phyloP scores from a whole-genome alignment of 1,140 invertebrate species.

The Camponotus floridanus region DNA sequence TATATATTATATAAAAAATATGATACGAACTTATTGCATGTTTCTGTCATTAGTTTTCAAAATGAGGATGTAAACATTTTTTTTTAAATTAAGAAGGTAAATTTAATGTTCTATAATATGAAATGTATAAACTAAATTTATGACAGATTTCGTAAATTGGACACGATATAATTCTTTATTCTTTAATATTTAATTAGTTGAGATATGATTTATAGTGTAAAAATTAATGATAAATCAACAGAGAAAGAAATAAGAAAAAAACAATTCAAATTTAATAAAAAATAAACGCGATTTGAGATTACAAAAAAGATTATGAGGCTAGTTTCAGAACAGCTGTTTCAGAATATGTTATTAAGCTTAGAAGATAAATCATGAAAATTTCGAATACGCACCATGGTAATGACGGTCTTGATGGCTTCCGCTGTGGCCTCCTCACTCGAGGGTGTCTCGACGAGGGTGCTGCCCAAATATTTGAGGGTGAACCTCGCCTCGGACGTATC shows the following conservation, averaged over 20 bases:
- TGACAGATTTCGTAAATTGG: background rate
- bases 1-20: background rate
- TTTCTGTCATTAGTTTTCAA: background rate
- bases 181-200: background rate
- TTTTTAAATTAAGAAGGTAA: background rate
- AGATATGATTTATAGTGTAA: background rate
- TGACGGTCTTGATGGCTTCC: constrained; percentile 90
- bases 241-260: background rate
- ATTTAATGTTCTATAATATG: background rate
- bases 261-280: background rate
- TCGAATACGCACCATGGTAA: constrained; percentile 87
- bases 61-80: background rate
- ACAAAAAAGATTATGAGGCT: background rate
- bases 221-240: background rate
- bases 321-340: background rate
- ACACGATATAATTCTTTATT: background rate
- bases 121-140: background rate
- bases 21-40: background rate
- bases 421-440: constrained; percentile 88
- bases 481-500: constrained; percentile 88
- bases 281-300: background rate
- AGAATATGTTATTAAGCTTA: background rate
- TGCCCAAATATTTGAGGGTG: constrained; percentile 91
- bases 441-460: constrained; percentile 89
- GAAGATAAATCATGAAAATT: background rate